These are phyloP conservation scores for Tetanocera ferruginea DNA, from an alignment of 2,888 invertebrate genomes.

Conservation along the genomic window DNA sequence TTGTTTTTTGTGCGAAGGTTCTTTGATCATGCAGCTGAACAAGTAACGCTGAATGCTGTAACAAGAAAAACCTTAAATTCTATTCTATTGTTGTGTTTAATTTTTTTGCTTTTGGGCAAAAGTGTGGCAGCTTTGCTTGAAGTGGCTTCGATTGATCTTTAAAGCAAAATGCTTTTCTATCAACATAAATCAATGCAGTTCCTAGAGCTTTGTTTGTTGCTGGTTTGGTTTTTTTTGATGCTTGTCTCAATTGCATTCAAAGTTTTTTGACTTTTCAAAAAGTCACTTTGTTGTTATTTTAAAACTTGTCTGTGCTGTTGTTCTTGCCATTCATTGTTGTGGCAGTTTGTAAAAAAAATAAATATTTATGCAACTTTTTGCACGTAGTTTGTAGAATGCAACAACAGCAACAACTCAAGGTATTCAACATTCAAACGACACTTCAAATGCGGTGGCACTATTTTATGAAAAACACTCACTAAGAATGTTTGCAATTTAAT, in stretches of 20 bases:
- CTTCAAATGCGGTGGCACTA: slow-evolving; percentile 1
- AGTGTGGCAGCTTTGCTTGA: not conserved
- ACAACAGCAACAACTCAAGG: slow-evolving; percentile 32
- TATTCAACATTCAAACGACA: slow-evolving; percentile 34
- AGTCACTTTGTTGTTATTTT: not conserved
- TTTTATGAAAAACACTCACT: not conserved
- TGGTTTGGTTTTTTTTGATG: not conserved
- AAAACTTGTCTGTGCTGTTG: not conserved
- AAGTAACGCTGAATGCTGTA: not conserved
- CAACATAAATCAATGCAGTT: not conserved
- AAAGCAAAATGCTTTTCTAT: not conserved
- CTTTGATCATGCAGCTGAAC: slow-evolving; percentile 1
- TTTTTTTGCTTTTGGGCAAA: not conserved
- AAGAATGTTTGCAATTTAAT: not conserved
- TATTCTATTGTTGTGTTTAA: not conserved
- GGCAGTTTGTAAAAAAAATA: slow-evolving; percentile 54
- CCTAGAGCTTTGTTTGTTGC: not conserved
- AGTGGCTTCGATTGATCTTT: not conserved
- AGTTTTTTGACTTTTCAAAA: slow-evolving; percentile 29
- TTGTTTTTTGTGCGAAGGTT: not conserved
- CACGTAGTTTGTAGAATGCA: not conserved
- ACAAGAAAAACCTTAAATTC: not conserved
- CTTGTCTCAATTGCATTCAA: not conserved
- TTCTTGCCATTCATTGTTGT: slow-evolving; percentile 41
- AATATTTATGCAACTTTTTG: slow-evolving; percentile 54